phyloP scores from a whole-genome alignment of 2,888 invertebrate genomes.

The Lymantria monacha region DNA sequence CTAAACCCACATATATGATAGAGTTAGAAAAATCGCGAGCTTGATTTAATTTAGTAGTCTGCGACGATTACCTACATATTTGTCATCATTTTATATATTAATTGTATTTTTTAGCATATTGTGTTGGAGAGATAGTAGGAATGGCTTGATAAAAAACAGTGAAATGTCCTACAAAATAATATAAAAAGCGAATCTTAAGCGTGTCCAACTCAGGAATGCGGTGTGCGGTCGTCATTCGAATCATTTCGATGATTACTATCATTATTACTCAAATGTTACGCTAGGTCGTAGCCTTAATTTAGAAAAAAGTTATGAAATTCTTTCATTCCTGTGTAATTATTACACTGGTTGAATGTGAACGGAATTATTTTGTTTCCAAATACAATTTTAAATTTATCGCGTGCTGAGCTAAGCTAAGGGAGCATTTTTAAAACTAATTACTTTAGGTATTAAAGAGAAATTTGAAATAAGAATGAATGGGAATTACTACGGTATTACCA shows the following conservation, averaged over 20 bases:
- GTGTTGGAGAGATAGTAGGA: not conserved
- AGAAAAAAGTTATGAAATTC: not conserved
- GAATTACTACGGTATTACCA: too few relatives aligned
- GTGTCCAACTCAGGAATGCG: constrained; percentile 56
- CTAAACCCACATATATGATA: too few relatives aligned
- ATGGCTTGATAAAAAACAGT: constrained; percentile 21
- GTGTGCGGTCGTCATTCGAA: constrained; percentile 44
- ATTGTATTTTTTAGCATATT: not conserved
- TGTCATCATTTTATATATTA: not conserved
- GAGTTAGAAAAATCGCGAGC: too few relatives aligned
- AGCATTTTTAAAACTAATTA: too few relatives aligned
- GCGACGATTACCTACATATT: not conserved
- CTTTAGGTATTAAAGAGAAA: too few relatives aligned
- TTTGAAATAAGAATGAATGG: too few relatives aligned
- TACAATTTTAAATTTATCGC: too few relatives aligned
- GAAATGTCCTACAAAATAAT: constrained; percentile 33
- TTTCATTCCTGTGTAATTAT: not conserved
- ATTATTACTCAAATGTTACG: constrained; percentile 42
- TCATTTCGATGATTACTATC: constrained; percentile 59
- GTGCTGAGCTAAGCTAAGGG: too few relatives aligned
- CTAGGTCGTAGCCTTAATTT: not conserved
- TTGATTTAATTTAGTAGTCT: too few relatives aligned
- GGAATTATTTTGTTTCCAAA: too few relatives aligned
- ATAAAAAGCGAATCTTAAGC: constrained; percentile 44
- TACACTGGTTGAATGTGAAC: not conserved